Evolutionary conservation across 2,113 vertebrate genomes (phyloP), one percentile per base, ranked within the genome.

Genomic region (Dicentrarchus labrax): DNA sequence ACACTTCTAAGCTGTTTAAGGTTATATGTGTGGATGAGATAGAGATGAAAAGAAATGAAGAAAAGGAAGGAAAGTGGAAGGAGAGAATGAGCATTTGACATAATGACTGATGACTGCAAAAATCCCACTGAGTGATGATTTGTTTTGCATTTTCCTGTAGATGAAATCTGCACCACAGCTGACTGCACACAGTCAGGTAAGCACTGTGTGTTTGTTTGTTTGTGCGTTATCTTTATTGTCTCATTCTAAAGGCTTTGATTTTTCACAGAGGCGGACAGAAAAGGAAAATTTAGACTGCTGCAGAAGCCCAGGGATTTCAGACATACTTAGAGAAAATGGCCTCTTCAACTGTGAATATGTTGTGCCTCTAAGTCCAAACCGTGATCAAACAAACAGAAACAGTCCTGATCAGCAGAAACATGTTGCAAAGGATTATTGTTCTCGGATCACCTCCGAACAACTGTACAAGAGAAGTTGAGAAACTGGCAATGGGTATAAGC

Each of bases 141-240:
- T 90, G 30, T 93, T 84, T 86, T 89, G 78, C n/a, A 51, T 88
- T 91, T 93, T 90, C 92, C 93, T 88, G 62, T 76, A 99, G 98
- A 97, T 94, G 96, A 96, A 30, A 86, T 98, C 90, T 99, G 98
- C 93, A 98, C 97, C 85, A 96, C 97, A 21, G 93, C 97, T 77
- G 97, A 97, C 86, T 99, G 98, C 89, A 97, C 97, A 88, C 96
- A 96, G 84, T 97, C 98, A 95, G 98, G 98, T 99, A 96, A 97
- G 96, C 79, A 79, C 24, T 72, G 47, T 74, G 47, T 53, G 16
- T 88, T 56, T 77, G 13, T 81, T 38, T 70, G 41, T 74, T 30
- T 81, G 38, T 47, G 15, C 4, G 0, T 57, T 74, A 0, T 65
- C 50, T 88, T 89, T 66, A 76, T 57, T 78, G 47, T 82, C 45